Conservation (phyloP, 2,888 invertebrate genomes). For the Mesorhabditis spiculigera region DNA sequence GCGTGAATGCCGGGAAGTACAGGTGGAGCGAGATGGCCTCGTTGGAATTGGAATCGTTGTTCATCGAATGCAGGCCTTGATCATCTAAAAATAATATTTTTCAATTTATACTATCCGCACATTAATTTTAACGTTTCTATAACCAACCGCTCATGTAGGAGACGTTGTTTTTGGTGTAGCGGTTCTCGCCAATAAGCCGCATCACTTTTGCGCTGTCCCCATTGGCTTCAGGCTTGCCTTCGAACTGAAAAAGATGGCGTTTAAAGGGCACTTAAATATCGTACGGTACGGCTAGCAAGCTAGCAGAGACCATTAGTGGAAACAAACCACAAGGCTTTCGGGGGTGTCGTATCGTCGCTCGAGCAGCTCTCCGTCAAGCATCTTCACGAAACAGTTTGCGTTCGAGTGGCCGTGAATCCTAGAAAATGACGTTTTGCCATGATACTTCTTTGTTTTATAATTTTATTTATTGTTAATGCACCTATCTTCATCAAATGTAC, state of each 20-base stretch:
- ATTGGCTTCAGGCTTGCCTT: background rate
- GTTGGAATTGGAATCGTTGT: slow-evolving; percentile 84
- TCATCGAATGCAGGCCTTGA: slow-evolving; percentile 88
- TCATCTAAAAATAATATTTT: slow-evolving; percentile 70
- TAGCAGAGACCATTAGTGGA: background rate
- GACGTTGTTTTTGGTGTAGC: slow-evolving; percentile 74
- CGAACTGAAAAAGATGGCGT: background rate
- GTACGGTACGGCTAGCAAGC: no score
- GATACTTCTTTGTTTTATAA: no score
- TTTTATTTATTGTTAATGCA: no score
- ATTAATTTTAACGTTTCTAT: slow-evolving; percentile 5
- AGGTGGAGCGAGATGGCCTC: slow-evolving; percentile 86
- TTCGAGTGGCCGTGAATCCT: slow-evolving; percentile 4
- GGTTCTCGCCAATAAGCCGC: slow-evolving; percentile 65
- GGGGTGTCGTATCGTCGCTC: background rate
- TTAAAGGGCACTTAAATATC: no score
- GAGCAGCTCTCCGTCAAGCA: background rate
- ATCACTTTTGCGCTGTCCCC: no score
- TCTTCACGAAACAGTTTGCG: background rate
- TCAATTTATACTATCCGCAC: background rate
- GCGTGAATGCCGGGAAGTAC: slow-evolving; percentile 85
- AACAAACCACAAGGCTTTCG: background rate
- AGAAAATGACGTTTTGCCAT: background rate
- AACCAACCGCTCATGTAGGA: slow-evolving; percentile 88
- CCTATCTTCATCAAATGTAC: no score